Evolutionary conservation across 1,140 invertebrate species (phyloP), one percentile per base, ranked within the genome.

Genomic region (Bombus terrestris): DNA sequence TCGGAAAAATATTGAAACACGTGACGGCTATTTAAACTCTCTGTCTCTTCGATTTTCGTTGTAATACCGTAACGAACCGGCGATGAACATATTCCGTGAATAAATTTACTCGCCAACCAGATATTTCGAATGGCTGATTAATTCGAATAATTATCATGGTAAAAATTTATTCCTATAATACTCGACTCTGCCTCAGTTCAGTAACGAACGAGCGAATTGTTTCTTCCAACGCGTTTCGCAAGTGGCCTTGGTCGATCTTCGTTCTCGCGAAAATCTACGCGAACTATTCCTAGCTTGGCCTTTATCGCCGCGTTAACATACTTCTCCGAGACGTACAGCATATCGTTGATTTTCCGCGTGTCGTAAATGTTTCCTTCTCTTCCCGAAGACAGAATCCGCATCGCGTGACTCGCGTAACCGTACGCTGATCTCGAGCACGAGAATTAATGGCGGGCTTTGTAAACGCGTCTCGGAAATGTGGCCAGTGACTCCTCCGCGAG

Each of bases 391-490:
- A 72, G 79, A 57, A 82, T 73, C 81, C 81, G 41, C 81, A 47
- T 88, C 87, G 86, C 87, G 87, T 88, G 87, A 88, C 82, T 62
- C 76, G 64, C 81, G 76, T 73, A 76, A 88, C 83, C 69, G 80
- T 71, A 76, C 47, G 59, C 62, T 73, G 85, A 88, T 88, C 80
- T 75, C 77, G n/a, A 57, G 66, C 43, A 32, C n/a, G 8, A 62
- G 64, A 66, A 87, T 88, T 88, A 88, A 88, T 88, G 86, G 81
- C 72, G 37, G 43, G 32, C 37, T 25, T 37, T 57, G 85, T 69
- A 57, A 87, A 88, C 85, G 85, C 77, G 81, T 77, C 83, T 76
- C 75, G 87, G 86, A 88, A 88, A 88, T 81, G 86, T 85, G 73
- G 85, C 81, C 72, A 84, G 53, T 87, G 86, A 80, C 81, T 88